Evolutionary conservation across 92 coral and sea anemone genomes (phyloP).

Genomic region (Paramuricea clavata): DNA sequence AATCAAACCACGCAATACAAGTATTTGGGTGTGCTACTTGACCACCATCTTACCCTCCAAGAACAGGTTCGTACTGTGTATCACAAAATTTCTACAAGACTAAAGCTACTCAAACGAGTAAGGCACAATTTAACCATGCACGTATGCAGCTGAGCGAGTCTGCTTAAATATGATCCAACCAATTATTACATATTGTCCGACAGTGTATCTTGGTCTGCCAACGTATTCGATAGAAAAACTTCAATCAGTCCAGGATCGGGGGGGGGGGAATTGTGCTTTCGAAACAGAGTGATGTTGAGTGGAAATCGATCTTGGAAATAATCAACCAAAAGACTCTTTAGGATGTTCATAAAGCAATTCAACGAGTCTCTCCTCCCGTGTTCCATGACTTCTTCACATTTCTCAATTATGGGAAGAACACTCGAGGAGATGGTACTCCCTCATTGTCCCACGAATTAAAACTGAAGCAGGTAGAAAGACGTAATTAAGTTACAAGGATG

Average conservation of each 20-base stretch:
- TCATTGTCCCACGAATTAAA: conserved; percentile 4
- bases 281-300: conserved; percentile 23
- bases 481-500: background rate
- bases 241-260: conserved; percentile 21
- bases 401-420: conserved; percentile 6
- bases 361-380: background rate
- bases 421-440: conserved; percentile 1
- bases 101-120: conserved; percentile 27
- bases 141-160: conserved; percentile 32
- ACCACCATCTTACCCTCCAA: background rate
- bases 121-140: conserved; percentile 22
- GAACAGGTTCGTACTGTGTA: conserved; percentile 17
- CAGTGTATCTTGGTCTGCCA: conserved; percentile 22
- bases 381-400: conserved; percentile 12
- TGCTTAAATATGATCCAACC: conserved; percentile 30
- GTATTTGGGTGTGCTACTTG: conserved; percentile 1
- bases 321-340: conserved; percentile 1
- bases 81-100: background rate
- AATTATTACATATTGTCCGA: conserved; percentile 25
- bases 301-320: conserved; percentile 26
- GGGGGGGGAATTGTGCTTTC: background rate
- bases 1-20: background rate
- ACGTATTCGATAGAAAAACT: conserved; percentile 12
- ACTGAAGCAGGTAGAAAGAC: conserved; percentile 1
- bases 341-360: conserved; percentile 22